A percentile compares a stretch with the other conserved stretches of the same genome.
These are phyloP conservation scores for Neodontobutis hainanensis DNA, from an alignment of 2,113 vertebrate species.

Conservation along the genomic window DNA sequence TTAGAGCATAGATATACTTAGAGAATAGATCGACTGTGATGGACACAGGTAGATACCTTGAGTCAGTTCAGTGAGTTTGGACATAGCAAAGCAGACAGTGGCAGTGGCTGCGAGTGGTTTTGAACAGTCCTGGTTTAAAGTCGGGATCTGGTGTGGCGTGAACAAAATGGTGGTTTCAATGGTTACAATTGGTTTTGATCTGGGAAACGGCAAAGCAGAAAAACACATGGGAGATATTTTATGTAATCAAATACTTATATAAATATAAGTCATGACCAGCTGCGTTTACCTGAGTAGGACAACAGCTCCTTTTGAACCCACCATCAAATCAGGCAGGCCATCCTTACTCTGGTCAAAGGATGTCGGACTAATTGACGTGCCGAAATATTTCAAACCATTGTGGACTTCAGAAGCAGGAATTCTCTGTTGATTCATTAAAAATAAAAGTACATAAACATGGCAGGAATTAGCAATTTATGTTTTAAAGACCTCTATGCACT, in stretches of 20 bases:
- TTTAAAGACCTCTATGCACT: no score
- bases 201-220: slow-evolving; percentile 36
- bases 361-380: slow-evolving; percentile 69
- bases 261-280: not conserved
- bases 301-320: slow-evolving; percentile 75
- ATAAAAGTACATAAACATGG: not conserved
- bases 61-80: rapidly evolving
- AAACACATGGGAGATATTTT: not conserved
- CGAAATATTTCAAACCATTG: slow-evolving; percentile 68
- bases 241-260: not conserved
- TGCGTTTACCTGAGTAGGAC: slow-evolving; percentile 73
- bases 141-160: slow-evolving; percentile 54
- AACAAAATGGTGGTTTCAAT: slow-evolving; percentile 55
- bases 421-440: slow-evolving; percentile 51
- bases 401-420: slow-evolving; percentile 64
- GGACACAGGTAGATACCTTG: slow-evolving; percentile 49
- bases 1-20: no score
- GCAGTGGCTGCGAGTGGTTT: not conserved
- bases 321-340: slow-evolving; percentile 65
- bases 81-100: slow-evolving; percentile 71
- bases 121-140: slow-evolving; percentile 43
- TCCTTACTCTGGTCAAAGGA: slow-evolving; percentile 71
- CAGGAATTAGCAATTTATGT: no score
- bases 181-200: slow-evolving; percentile 75
- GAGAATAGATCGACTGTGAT: not conserved